phyloP scores from a whole-genome alignment of 2,888 invertebrate species.

The Myathropa florea region DNA sequence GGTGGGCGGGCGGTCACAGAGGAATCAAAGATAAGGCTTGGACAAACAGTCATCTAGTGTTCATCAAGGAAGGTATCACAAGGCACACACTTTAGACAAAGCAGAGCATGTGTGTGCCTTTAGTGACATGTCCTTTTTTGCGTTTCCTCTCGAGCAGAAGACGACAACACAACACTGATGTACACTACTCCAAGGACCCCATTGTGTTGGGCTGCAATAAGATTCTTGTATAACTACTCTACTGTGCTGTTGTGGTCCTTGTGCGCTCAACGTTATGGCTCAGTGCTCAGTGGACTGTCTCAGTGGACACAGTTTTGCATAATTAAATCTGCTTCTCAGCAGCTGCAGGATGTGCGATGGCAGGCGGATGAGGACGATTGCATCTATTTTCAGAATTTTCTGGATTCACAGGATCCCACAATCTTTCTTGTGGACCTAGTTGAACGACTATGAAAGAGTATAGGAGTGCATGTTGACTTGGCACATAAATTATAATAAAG shows the following conservation, averaged over 20 bases:
- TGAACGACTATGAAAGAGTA: neutral
- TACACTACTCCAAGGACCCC: neutral
- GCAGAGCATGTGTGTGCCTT: too few species aligned
- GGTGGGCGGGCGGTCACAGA: neutral
- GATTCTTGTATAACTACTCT: neutral
- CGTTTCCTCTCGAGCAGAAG: neutral
- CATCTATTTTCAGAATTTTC: slow-evolving; percentile 30
- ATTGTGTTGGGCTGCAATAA: neutral
- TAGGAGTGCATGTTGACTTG: slow-evolving; percentile 10
- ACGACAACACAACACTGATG: too few species aligned
- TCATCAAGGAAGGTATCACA: neutral
- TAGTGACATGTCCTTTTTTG: neutral
- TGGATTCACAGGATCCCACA: slow-evolving; percentile 20
- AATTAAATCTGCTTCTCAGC: slow-evolving; percentile 34
- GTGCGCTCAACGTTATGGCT: too few species aligned
- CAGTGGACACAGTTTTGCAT: slow-evolving; percentile 62
- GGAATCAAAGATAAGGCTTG: neutral
- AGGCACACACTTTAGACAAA: too few species aligned
- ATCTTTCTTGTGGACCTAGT: slow-evolving; percentile 2
- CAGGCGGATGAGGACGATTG: neutral
- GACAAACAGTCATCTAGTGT: neutral
- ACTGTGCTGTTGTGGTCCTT: neutral
- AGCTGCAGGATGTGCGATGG: neutral
- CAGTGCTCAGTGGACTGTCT: too few species aligned
- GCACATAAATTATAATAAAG: slow-evolving; percentile 41